Base-by-base conservation (phyloP, 2,888 invertebrate genomes). In the Listrodromus nycthemerus region DNA sequence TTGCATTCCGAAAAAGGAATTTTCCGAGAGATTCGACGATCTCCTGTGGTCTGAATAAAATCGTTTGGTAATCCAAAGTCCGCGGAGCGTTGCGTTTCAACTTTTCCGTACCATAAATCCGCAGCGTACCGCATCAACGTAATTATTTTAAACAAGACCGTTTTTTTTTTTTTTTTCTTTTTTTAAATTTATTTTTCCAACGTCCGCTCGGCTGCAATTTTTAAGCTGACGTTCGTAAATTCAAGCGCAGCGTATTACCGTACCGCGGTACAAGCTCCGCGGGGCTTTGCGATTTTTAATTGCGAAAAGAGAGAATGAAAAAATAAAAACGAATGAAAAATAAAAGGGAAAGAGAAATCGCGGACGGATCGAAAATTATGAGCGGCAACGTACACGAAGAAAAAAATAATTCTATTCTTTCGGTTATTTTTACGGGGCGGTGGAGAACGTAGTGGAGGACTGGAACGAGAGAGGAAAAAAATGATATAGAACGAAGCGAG, bases 231-330 rank as follows among this genome's bases (percentile, higher is more conserved):
- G 48, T 58, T 10, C 24, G 58, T 13, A 13, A 58, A 16, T 52
- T n/a, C 19, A 7, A 52, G 21, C 58, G 24, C 21, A 7, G 24
- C 13, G 13, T 21, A 58, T 24, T 24, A 8, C 58, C 1, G 21
- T 10, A 2, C 10, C 10, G 24, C 61, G 13, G 27, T 81, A 30
- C 61, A 58, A 70, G 24, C 13, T 58, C 16, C 13, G 13, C n/a
- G 50, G 55, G 27, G 75, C 76, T 75, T 83, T 75, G 75, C 76
- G 58, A 80, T 75, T 58, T 83, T 83, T 80, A 83, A 83, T 83
- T 80, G 70, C 41, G 58, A 50, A 48, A 69, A 24, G 33, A 61
- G 61, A 65, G 21, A 50, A 69, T 61, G 27, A 30, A 58, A 67
- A 75, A 58, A 50, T 33, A 65, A 61, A 67, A 75, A 58, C 19